Base-by-base conservation (phyloP, 2,888 invertebrate genomes). In the Catotricha subobsoleta region DNA sequence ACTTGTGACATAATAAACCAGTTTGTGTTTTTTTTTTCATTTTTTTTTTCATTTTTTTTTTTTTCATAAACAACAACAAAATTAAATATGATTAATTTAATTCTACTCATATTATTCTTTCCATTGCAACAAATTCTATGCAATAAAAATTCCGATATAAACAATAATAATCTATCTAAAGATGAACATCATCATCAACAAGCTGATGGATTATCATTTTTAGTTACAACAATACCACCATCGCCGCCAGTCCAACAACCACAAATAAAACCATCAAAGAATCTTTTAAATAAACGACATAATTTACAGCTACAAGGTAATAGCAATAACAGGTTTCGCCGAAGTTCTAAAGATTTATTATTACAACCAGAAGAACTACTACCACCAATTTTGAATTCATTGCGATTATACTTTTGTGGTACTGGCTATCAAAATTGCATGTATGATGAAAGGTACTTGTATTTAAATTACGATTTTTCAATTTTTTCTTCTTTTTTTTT, bases 401-500 rank as follows among this genome's bases (percentile, higher is more conserved):
- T 42, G 8, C 38, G 38, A 13, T 29, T 27, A 12, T 42, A 38
- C 13, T 35, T 42, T 25, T 42, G 42, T 23, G 38, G 42, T 18
- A 13, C 30, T 16, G 31, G 20, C 25, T 35, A 42, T 38, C 35
- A 27, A 27, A 41, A 41, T 35, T 41, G 41, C 28, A 35, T 41
- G 27, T 28, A 20, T 12, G 34, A 41, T 34, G 41, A 41, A 3
- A 41, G 41, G 41, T 41, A 41, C 6, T n/a, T n/a, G n/a, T n/a
- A n/a, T n/a, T n/a, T n/a, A n/a, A n/a, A n/a, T n/a, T n/a, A n/a
- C n/a, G n/a, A n/a, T n/a, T n/a, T n/a, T n/a, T n/a, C 7, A 25
- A 25, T 25, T 8, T 25, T 25, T 25, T 25, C 10, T 25, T 25
- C 10, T 25, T 25, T 25, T 20, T 34, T 34, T 10, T 29, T 8